Percentiles rank a stretch among this genome's conserved stretches.
phyloP scores from a whole-genome alignment of 2,113 vertebrate species.

The Xerus inauris region DNA sequence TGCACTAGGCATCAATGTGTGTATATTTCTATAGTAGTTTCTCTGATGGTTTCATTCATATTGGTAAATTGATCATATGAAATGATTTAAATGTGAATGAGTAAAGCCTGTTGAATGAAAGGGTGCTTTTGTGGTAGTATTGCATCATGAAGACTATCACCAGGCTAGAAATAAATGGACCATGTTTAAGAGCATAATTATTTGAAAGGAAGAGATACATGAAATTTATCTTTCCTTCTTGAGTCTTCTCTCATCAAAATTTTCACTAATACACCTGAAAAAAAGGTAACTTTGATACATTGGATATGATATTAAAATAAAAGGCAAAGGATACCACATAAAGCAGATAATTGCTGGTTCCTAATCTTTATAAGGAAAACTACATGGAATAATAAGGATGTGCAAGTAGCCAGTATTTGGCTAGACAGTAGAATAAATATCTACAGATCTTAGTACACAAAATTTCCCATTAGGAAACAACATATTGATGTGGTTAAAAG shows the following conservation, averaged over 20 bases:
- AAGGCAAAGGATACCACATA: neutral
- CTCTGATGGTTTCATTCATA: slow-evolving; percentile 23
- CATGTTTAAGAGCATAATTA: slow-evolving; percentile 4
- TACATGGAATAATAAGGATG: neutral
- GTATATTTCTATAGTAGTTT: neutral
- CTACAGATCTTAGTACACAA: neutral
- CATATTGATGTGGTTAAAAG: neutral
- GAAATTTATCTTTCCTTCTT: neutral
- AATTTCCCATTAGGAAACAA: slow-evolving; percentile 1
- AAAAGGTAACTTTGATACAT: neutral
- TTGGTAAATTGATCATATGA: slow-evolving; percentile 23
- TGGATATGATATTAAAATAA: neutral
- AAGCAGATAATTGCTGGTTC: neutral
- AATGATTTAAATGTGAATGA: slow-evolving; percentile 46
- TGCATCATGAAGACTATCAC: neutral
- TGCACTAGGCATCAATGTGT: neutral
- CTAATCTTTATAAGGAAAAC: neutral
- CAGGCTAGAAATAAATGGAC: neutral
- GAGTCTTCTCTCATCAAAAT: neutral
- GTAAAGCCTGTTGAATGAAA: slow-evolving; percentile 27
- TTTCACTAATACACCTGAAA: neutral
- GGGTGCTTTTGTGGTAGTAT: neutral
- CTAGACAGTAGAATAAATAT: neutral
- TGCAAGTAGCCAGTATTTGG: neutral
- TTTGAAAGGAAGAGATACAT: neutral